Base-by-base conservation (phyloP, 2,888 invertebrate genomes). In the Gymnoscelis rufifasciata region DNA sequence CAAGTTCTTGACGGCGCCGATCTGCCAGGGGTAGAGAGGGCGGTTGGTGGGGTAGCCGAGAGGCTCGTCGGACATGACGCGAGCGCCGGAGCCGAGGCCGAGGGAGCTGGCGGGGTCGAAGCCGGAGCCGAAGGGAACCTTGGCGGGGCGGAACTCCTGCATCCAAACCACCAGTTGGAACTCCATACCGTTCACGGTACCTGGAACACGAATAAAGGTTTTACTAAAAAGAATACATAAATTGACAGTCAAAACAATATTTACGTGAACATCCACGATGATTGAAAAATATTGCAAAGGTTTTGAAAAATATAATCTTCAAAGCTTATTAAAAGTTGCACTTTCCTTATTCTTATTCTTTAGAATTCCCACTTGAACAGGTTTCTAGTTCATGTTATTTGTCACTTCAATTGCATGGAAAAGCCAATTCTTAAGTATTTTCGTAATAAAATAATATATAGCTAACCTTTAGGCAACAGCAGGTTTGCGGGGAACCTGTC, bases 141-240 rank as follows among this genome's bases (percentile, higher is more conserved):
- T 64, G 2, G 64, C 1, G 56, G 44, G 2, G 65, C 62, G 45
- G 62, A 80, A 78, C 6, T 79, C 70, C 19, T 73, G 68, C 41
- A 83, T 78, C 31, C 90, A 86, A 47, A 91, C 89, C 74, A 89
- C 90, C 45, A 93, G 65, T 55, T 90, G 90, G 83, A 90, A 90
- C 36, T 89, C 87, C 75, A 90, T 84, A 31, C 94, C 94, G 43
- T 89, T 89, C 33, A 76, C 77, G 60, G 83, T 90, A 63, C 94
- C 94, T 57, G 53, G 6, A 12, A 7, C 15, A 15, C 10, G 36
- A 10, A 29, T 29, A 0, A 13, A 14, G 26, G 10, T 11, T 7
- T n/a, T n/a, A n/a, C n/a, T n/a, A n/a, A n/a, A n/a, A n/a, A n/a
- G n/a, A n/a, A n/a, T n/a, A n/a, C n/a, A n/a, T n/a, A n/a, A n/a